Percentiles rank a stretch among this genome's conserved stretches.
These are phyloP conservation scores for Muntiacus muntjak DNA, from an alignment of 2,113 vertebrate genomes.

Conservation along the genomic window DNA sequence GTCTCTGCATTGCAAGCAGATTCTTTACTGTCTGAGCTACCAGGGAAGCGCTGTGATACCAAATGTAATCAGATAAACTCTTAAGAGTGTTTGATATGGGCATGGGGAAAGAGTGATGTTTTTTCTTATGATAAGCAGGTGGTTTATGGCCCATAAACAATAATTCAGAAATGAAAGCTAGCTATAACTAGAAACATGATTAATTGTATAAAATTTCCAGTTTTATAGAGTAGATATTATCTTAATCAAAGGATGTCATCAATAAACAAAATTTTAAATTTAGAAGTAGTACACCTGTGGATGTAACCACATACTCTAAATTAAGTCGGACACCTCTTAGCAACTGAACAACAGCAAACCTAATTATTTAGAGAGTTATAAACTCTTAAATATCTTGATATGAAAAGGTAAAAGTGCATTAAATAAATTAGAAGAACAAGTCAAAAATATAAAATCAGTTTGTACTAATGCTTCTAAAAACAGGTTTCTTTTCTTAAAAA, in stretches of 20 bases:
- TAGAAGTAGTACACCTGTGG: not conserved
- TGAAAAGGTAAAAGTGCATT: slow-evolving; percentile 66
- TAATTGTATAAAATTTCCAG: slow-evolving; percentile 6
- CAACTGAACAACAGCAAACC: not conserved
- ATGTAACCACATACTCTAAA: slow-evolving; percentile 50
- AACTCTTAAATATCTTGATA: slow-evolving; percentile 62
- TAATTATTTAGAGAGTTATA: slow-evolving; percentile 70
- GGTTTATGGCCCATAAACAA: not conserved
- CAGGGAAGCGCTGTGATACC: not conserved
- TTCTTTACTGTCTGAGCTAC: not conserved
- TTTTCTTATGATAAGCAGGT: not conserved
- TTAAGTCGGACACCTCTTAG: slow-evolving; percentile 10
- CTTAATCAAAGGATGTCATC: not conserved
- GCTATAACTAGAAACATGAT: not conserved
- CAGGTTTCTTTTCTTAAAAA: slow-evolving; percentile 9
- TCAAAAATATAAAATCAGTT: slow-evolving; percentile 4
- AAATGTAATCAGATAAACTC: not conserved
- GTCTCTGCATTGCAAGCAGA: not conserved
- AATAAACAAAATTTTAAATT: slow-evolving; percentile 29
- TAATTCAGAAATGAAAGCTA: slow-evolving; percentile 32
- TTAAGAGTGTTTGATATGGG: not conserved
- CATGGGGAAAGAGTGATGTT: not conserved
- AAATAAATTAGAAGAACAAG: slow-evolving; percentile 53
- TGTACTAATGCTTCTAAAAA: not conserved
- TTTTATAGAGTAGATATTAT: not conserved